phyloP scores from a whole-genome alignment of 2,113 vertebrate genomes.

The Megaptera novaeangliae region DNA sequence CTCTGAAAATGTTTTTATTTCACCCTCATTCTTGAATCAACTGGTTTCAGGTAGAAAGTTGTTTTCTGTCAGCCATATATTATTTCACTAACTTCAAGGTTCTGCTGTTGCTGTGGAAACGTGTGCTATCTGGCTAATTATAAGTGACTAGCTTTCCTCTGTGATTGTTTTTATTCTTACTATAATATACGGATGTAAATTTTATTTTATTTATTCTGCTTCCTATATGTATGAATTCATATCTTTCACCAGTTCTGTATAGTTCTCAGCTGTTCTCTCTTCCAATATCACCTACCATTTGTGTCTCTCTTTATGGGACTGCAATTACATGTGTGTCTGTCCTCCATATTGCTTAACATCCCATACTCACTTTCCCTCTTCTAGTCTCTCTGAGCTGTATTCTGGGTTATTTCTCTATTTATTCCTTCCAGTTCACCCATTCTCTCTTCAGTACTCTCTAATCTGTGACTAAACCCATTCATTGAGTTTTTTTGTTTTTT shows the following conservation, averaged over 20 bases:
- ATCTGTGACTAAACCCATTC: not conserved
- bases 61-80: not conserved
- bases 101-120: not conserved
- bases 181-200: not conserved
- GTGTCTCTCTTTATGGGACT: not conserved
- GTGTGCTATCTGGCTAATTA: not conserved
- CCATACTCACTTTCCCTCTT: not conserved
- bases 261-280: not conserved
- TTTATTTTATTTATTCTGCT: not conserved
- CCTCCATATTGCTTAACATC: not conserved
- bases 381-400: not conserved
- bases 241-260: not conserved
- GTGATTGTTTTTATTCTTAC: not conserved
- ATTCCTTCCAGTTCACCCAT: not conserved
- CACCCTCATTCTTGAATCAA: not conserved
- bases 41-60: not conserved
- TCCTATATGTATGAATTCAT: not conserved
- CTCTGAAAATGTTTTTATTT: not conserved
- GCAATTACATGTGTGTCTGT: not conserved
- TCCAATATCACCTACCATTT: not conserved
- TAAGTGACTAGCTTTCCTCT: not conserved
- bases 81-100: not conserved
- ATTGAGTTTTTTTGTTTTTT: not conserved
- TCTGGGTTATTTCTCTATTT: not conserved
- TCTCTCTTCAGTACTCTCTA: not conserved